These are phyloP conservation scores for Mormyrus proboscirostris DNA, from an alignment of 2,797 vertebrate species.

Conservation along the genomic window DNA sequence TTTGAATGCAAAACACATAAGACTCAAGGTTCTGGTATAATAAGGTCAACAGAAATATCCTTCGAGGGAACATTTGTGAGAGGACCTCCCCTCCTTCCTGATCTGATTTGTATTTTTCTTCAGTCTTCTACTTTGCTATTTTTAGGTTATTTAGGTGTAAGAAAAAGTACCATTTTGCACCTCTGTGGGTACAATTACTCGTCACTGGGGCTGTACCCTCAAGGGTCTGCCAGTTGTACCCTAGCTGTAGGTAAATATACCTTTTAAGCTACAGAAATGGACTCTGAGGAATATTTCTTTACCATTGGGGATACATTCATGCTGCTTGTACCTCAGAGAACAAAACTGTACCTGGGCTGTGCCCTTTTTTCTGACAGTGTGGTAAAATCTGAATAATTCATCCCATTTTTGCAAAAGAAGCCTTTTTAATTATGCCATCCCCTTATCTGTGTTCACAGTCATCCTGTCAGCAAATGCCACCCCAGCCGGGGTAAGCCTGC, in stretches of 20 bases:
- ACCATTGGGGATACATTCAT: background rate
- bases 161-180: background rate
- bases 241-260: background rate
- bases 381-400: background rate
- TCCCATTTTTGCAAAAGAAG: background rate
- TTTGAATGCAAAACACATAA: background rate
- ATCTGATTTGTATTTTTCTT: too few relatives aligned
- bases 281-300: background rate
- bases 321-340: background rate
- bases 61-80: background rate
- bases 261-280: background rate
- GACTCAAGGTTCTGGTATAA: background rate
- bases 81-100: background rate
- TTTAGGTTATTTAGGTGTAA: background rate
- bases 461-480: background rate
- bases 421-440: background rate
- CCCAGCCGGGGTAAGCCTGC: background rate
- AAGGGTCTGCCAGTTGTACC: background rate
- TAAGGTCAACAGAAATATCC: background rate
- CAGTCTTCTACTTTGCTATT: background rate
- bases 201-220: background rate
- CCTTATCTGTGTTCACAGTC: background rate
- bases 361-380: background rate
- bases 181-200: background rate
- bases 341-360: background rate